phyloP scores from a whole-genome alignment of 2,797 vertebrate species.

The Holocentrus rufus region DNA sequence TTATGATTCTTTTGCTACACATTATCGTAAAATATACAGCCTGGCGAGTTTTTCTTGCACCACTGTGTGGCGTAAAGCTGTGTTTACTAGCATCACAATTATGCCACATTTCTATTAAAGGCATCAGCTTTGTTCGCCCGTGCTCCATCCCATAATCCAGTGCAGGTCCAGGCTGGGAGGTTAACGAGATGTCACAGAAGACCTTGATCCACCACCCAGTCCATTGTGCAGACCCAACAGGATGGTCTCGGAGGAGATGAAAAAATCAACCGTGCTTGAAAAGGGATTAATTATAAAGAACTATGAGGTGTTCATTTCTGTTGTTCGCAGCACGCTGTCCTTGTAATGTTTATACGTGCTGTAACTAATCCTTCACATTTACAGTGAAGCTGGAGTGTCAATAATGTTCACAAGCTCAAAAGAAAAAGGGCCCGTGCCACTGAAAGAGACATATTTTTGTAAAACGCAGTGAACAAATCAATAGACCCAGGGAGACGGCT shows the following conservation, averaged over 20 bases:
- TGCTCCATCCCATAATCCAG: background rate
- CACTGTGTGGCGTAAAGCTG: no score
- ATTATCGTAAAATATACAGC: no score
- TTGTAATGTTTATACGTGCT: background rate
- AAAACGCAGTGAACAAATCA: background rate
- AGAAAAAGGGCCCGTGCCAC: background rate
- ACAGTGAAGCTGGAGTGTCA: background rate
- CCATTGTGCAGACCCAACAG: background rate
- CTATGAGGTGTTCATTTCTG: conserved; percentile 8
- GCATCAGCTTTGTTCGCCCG: background rate
- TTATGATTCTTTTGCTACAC: no score
- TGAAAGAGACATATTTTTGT: background rate
- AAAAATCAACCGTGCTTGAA: background rate
- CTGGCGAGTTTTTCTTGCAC: no score
- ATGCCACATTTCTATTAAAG: background rate
- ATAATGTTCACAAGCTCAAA: background rate
- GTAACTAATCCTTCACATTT: conserved; percentile 9
- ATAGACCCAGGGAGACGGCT: background rate
- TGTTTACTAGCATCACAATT: background rate
- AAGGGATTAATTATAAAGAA: conserved; percentile 6
- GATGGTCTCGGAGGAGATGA: conserved; percentile 6
- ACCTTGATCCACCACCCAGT: conserved; percentile 3
- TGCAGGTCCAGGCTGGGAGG: conserved; percentile 18
- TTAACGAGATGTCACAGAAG: conserved; percentile 47
- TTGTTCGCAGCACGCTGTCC: background rate